A percentile compares a stretch with the other conserved stretches of the same genome.
Evolutionary conservation across 1,140 invertebrate genomes (phyloP).

Genomic region (Papilio polyxenes): DNA sequence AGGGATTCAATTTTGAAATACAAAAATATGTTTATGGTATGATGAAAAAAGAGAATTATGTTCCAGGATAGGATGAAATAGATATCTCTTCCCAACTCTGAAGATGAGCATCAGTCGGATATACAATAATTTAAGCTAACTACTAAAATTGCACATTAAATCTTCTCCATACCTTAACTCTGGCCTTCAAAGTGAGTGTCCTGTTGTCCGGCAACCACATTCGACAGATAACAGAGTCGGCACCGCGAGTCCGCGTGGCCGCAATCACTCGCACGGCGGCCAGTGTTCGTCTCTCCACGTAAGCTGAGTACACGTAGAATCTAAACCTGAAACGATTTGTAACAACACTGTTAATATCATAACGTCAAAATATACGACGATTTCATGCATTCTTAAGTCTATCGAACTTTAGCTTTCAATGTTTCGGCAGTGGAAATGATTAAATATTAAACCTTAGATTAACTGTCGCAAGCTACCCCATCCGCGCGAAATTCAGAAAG

Average conservation of each 20-base stretch:
- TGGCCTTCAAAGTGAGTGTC: conserved; percentile 87
- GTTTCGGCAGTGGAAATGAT: too few species aligned
- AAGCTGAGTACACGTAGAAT: conserved; percentile 96
- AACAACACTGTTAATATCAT: conserved; percentile 29
- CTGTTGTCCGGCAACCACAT: conserved; percentile 86
- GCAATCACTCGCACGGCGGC: conserved; percentile 89
- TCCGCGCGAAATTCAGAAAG: too few species aligned
- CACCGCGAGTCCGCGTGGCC: conserved; percentile 91
- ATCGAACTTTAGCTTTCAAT: too few species aligned
- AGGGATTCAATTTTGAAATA: too few species aligned
- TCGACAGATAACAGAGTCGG: conserved; percentile 92
- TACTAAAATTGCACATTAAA: neutral
- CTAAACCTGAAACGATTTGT: conserved; percentile 84
- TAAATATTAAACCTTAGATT: too few species aligned
- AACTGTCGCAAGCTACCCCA: too few species aligned
- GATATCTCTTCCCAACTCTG: too few species aligned
- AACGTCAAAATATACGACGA: neutral
- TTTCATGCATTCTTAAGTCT: too few species aligned
- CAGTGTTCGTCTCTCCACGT: conserved; percentile 88
- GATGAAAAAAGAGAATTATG: neutral
- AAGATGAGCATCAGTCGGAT: too few species aligned
- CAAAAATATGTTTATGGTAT: too few species aligned
- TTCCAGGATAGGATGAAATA: too few species aligned
- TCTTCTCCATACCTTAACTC: conserved; percentile 84
- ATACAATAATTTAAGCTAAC: too few species aligned